phyloP scores from a whole-genome alignment of 2,113 vertebrate genomes.

The Coregonus clupeaformis region DNA sequence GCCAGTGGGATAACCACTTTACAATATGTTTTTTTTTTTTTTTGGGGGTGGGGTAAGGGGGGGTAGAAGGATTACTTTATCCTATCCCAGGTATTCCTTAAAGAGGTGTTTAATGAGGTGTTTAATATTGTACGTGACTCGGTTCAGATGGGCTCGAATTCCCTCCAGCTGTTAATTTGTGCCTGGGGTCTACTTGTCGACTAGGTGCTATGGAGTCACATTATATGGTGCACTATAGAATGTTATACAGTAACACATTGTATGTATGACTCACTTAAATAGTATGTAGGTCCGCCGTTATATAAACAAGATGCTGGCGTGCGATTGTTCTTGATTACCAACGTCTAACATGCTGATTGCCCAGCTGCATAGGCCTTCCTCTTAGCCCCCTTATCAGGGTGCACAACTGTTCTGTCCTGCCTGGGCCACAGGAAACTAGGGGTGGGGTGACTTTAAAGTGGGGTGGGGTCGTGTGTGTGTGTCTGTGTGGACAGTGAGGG shows the following conservation, averaged over 20 bases:
- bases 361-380: constrained; percentile 51
- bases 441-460: constrained; percentile 34
- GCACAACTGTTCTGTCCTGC: constrained; percentile 55
- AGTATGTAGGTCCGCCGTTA: constrained; percentile 24
- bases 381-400: constrained; percentile 64
- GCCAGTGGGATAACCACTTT: too few species aligned
- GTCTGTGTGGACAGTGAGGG: background rate
- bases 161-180: background rate
- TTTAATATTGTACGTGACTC: background rate
- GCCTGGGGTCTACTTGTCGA: background rate
- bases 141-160: background rate
- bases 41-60: too few species aligned
- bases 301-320: constrained; percentile 57
- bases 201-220: background rate
- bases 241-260: constrained; percentile 11
- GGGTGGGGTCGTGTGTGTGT: constrained; percentile 17
- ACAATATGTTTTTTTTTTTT: too few species aligned
- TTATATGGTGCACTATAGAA: background rate
- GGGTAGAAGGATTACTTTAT: too few species aligned
- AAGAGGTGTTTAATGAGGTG: too few species aligned
- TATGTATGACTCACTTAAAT: constrained; percentile 19
- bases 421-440: constrained; percentile 58
- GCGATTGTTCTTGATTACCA: constrained; percentile 69
- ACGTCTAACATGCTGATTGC: constrained; percentile 61
- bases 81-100: too few species aligned